phyloP scores from a whole-genome alignment of 2,113 vertebrate species.

The Poicephalus gulielmi region DNA sequence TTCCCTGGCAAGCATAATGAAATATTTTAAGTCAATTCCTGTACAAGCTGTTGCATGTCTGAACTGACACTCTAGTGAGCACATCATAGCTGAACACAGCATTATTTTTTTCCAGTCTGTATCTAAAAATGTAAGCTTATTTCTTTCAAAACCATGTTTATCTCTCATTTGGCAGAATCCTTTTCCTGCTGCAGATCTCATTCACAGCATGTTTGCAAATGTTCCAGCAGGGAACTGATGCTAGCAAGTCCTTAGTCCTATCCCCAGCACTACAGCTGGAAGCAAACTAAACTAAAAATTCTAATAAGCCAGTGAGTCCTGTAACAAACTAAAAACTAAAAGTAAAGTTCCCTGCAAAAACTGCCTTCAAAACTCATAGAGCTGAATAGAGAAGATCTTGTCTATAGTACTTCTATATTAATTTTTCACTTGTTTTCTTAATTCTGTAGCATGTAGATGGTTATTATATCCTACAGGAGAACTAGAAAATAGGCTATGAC shows the following conservation, averaged over 20 bases:
- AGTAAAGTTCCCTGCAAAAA: neutral
- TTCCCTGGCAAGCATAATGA: neutral
- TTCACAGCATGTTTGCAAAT: neutral
- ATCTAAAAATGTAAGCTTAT: neutral
- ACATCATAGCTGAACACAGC: neutral
- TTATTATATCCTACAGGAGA: neutral
- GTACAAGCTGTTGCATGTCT: neutral
- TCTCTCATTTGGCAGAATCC: neutral
- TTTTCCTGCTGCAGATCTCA: neutral
- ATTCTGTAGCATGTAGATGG: neutral
- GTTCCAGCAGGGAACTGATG: neutral
- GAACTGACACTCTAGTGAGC: neutral
- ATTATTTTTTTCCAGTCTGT: neutral
- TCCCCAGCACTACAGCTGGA: neutral
- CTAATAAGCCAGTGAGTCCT: neutral
- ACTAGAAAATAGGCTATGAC: neutral
- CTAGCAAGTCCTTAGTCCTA: neutral
- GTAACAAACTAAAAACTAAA: neutral
- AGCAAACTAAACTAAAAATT: neutral
- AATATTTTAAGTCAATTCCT: neutral
- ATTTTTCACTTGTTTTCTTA: neutral
- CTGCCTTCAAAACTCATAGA: neutral
- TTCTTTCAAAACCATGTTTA: neutral
- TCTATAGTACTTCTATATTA: neutral
- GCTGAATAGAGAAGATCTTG: neutral